Conservation (phyloP, 1,140 invertebrate species). For the Druon quercuslanigerum region DNA sequence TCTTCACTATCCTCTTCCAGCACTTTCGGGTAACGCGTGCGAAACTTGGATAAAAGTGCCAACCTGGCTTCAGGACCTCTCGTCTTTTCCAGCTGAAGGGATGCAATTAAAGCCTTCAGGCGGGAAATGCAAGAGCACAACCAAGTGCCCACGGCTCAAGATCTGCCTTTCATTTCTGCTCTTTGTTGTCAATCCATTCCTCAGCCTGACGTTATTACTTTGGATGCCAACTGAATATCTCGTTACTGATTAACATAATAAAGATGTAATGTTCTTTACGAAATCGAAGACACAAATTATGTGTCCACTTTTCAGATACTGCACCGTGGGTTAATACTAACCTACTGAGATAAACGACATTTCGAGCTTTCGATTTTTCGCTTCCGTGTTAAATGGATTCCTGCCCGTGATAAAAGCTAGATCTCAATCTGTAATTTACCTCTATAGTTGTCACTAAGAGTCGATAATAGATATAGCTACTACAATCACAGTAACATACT, state of each 20-base stretch:
- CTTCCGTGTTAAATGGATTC: no score
- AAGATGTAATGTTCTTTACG: background rate
- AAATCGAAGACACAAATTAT: background rate
- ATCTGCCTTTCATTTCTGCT: background rate
- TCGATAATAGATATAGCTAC: no score
- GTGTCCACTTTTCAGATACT: background rate
- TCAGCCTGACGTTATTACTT: background rate
- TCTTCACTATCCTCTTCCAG: background rate
- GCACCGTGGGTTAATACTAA: no score
- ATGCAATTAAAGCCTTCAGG: background rate
- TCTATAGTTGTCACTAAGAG: no score
- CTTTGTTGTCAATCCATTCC: background rate
- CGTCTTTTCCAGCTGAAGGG: background rate
- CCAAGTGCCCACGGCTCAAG: background rate
- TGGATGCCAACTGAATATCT: background rate
- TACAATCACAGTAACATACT: no score
- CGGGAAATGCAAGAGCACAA: background rate
- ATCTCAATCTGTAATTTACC: no score
- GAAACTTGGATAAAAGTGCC: slow-evolving; percentile 10
- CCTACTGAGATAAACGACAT: no score
- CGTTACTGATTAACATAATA: background rate
- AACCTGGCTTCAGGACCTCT: background rate
- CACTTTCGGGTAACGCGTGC: background rate
- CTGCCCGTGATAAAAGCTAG: no score
- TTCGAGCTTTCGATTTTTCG: no score